Conservation (phyloP, 2,888 invertebrate species). For the Catocala nupta region DNA sequence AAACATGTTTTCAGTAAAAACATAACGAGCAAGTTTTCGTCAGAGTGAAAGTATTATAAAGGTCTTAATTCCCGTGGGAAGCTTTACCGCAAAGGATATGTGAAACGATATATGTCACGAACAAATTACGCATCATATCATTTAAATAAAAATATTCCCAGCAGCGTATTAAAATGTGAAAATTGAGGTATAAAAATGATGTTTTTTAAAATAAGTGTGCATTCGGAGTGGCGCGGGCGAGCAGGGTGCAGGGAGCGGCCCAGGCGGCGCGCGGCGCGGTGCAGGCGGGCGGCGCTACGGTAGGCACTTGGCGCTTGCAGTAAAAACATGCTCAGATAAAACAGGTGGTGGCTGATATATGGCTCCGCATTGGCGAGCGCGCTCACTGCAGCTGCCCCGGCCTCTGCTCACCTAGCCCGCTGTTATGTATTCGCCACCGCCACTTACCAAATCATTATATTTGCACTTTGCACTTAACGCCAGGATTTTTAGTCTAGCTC, state of each 20-base stretch:
- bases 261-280: constrained; percentile 10
- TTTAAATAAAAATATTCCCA: constrained; percentile 27
- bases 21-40: constrained; percentile 7
- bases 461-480: not conserved
- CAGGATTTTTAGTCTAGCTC: not conserved
- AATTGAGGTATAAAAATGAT: constrained; percentile 39
- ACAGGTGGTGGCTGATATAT: constrained; percentile 81
- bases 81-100: constrained; percentile 18
- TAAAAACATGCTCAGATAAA: constrained; percentile 77
- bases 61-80: constrained; percentile 34
- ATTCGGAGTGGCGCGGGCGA: constrained; percentile 15
- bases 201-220: constrained; percentile 48
- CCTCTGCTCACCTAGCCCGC: constrained; percentile 35
- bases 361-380: constrained; percentile 76
- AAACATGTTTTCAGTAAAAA: constrained; percentile 3
- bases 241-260: not conserved
- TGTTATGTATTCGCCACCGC: constrained; percentile 23
- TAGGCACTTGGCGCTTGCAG: constrained; percentile 67
- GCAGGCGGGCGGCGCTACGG: constrained; percentile 34
- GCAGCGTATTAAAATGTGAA: constrained; percentile 30
- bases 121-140: constrained; percentile 29
- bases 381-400: constrained; percentile 62
- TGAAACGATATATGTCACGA: constrained; percentile 9
- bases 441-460: constrained; percentile 44
- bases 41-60: constrained; percentile 11